Conservation (phyloP, 2,888 invertebrate genomes). For the Rhimphoctona megacephalus region DNA sequence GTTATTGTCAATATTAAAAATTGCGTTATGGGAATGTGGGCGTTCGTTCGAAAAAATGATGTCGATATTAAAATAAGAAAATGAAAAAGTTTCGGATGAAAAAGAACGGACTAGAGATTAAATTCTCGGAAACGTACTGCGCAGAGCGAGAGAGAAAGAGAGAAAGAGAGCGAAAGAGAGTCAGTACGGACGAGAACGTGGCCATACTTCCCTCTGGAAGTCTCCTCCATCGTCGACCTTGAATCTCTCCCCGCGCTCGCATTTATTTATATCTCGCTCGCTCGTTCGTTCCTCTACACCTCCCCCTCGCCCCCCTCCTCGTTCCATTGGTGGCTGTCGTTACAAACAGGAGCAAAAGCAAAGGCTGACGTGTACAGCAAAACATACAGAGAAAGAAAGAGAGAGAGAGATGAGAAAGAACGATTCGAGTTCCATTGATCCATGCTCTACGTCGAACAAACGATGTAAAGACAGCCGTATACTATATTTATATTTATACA, state of each 20-base stretch:
- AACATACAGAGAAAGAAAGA: constrained; percentile 26
- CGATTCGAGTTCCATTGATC: constrained; percentile 65
- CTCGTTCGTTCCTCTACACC: constrained; percentile 39
- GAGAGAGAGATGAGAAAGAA: constrained; percentile 9
- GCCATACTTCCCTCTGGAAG: constrained; percentile 58
- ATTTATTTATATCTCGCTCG: constrained; percentile 65
- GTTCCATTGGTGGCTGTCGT: constrained; percentile 32
- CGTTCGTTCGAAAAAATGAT: background rate
- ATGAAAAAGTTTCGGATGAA: background rate
- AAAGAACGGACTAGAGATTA: background rate
- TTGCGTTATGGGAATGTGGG: no score
- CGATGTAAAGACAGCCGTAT: constrained; percentile 26
- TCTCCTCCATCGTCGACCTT: constrained; percentile 66
- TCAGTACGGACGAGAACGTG: background rate
- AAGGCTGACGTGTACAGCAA: constrained; percentile 6
- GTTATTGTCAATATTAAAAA: no score
- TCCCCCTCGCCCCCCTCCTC: constrained; percentile 13
- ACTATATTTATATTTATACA: background rate
- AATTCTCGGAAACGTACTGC: background rate
- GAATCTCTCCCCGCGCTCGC: constrained; percentile 46
- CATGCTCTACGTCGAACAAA: constrained; percentile 48
- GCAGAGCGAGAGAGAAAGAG: constrained; percentile 15
- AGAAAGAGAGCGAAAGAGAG: background rate
- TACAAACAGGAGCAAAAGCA: constrained; percentile 42
- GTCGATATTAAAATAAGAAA: background rate